A percentile compares a stretch with the other conserved stretches of the same genome.
Conservation (phyloP, 2,113 vertebrate genomes). For the Strix uralensis region DNA sequence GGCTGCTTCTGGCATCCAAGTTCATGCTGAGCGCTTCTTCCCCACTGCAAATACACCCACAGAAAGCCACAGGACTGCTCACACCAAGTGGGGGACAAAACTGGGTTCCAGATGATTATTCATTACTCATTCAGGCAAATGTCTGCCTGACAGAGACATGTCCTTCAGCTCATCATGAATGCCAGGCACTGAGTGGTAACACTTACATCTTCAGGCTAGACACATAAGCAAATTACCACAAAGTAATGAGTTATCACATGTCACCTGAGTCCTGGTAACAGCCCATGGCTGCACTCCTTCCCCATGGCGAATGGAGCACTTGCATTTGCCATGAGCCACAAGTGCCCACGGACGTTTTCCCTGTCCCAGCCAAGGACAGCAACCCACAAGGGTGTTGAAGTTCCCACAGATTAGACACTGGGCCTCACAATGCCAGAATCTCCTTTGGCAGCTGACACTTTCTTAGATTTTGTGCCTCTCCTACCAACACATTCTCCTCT, state of each 20-base stretch:
- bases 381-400: fast-evolving
- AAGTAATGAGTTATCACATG: not conserved
- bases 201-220: not conserved
- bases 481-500: fast-evolving
- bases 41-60: not conserved
- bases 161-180: not conserved
- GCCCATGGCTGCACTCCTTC: not conserved
- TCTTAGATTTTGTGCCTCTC: not conserved
- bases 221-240: not conserved
- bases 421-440: not conserved
- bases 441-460: not conserved
- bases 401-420: not conserved
- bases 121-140: not conserved
- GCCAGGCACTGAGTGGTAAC: not conserved
- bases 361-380: not conserved
- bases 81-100: not conserved
- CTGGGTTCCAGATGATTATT: not conserved
- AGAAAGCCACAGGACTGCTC: not conserved
- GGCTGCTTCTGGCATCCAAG: fast-evolving
- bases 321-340: not conserved
- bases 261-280: not conserved
- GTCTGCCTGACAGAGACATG: not conserved
- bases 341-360: not conserved
- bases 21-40: not conserved
- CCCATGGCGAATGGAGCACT: not conserved